These are phyloP conservation scores for Megalops atlanticus DNA, from an alignment of 2,113 vertebrate genomes.

Conservation along the genomic window DNA sequence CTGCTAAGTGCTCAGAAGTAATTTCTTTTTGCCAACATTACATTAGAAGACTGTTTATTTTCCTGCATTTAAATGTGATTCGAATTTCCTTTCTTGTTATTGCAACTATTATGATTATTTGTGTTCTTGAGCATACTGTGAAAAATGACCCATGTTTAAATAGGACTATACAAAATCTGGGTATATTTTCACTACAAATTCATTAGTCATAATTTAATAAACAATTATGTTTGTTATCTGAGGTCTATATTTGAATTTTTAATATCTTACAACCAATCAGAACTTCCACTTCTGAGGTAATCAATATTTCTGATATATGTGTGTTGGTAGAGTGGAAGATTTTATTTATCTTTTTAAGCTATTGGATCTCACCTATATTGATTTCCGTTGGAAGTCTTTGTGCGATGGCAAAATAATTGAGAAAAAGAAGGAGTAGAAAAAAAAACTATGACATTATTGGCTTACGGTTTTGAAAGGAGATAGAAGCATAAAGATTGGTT, in stretches of 20 bases:
- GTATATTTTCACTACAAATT: constrained; percentile 67
- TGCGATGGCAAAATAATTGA: constrained; percentile 88
- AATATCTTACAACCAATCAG: constrained; percentile 80
- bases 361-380: constrained; percentile 91
- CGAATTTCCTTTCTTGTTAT: not conserved
- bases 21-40: no score
- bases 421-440: constrained; percentile 54
- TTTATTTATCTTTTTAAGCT: constrained; percentile 75
- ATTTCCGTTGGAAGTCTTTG: constrained; percentile 93
- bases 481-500: constrained; percentile 90
- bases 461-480: constrained; percentile 78
- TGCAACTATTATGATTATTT: not conserved
- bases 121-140: not conserved
- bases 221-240: constrained; percentile 82
- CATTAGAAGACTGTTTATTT: no score
- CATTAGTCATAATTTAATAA: constrained; percentile 75
- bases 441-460: constrained; percentile 69
- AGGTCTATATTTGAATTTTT: constrained; percentile 82
- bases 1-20: no score
- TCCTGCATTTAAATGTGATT: no score
- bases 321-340: constrained; percentile 78
- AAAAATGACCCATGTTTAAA: not conserved
- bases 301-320: constrained; percentile 88
- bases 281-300: constrained; percentile 72
- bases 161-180: constrained; percentile 56